Conservation (phyloP, 2,113 vertebrate genomes). For the Patagioenas fasciata region DNA sequence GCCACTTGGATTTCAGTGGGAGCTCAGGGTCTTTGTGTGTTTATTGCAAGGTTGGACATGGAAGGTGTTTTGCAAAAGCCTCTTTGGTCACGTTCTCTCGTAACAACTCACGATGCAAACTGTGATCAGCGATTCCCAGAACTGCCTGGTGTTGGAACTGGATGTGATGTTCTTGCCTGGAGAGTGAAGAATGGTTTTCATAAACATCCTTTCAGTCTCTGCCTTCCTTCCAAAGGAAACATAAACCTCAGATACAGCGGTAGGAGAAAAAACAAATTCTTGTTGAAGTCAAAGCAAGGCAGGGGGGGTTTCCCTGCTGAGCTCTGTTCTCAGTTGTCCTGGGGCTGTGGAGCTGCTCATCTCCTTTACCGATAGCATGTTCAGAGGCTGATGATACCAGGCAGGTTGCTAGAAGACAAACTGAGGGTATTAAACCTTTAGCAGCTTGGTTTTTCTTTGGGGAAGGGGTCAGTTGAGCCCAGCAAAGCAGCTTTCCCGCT, state of each 20-base stretch:
- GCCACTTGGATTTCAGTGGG: not conserved
- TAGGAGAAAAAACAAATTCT: not conserved
- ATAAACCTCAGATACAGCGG: not conserved
- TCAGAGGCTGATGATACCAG: not conserved
- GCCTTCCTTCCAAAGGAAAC: conserved; percentile 19
- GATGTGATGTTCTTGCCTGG: not conserved
- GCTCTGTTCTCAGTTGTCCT: not conserved
- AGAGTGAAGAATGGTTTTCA: not conserved
- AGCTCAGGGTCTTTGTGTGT: not conserved
- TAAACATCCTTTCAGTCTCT: conserved; percentile 39
- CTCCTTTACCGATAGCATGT: not conserved
- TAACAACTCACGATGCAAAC: not conserved
- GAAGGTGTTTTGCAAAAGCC: not conserved
- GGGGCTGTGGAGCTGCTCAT: no score
- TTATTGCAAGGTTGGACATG: not conserved
- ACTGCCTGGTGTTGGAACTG: not conserved
- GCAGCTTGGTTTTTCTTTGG: not conserved
- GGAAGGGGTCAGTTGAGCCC: not conserved
- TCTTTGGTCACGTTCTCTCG: not conserved
- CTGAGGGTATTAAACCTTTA: not conserved
- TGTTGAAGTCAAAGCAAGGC: not conserved
- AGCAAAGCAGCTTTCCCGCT: not conserved
- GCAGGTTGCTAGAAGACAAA: not conserved
- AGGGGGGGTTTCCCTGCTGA: not conserved
- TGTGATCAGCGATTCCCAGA: not conserved